These are phyloP conservation scores for Delichon dasypus DNA, from an alignment of 2,797 vertebrate species.

Conservation along the genomic window DNA sequence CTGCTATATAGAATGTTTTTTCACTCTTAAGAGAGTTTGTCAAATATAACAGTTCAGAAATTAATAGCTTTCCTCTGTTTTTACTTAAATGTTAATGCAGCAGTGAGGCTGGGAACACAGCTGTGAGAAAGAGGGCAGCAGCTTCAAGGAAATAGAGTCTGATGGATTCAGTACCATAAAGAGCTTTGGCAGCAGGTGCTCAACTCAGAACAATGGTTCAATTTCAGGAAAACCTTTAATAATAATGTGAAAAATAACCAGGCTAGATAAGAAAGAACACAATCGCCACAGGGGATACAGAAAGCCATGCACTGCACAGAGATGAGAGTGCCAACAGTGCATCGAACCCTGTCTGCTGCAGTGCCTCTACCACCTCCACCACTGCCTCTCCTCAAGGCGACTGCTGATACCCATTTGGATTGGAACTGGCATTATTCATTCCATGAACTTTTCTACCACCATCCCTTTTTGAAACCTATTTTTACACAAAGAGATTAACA, in stretches of 20 bases:
- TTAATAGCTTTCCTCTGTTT: not conserved
- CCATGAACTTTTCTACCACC: not conserved
- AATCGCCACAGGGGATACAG: not conserved
- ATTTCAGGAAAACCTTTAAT: not conserved
- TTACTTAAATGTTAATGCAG: not conserved
- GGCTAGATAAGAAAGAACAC: not conserved
- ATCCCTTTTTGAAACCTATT: not conserved
- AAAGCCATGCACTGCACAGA: not conserved
- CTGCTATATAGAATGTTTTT: not conserved
- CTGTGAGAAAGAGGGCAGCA: constrained; percentile 2
- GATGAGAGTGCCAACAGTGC: not conserved
- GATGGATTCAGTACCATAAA: not conserved
- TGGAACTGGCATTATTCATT: not conserved
- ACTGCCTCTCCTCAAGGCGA: not conserved
- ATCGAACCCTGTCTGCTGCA: not conserved
- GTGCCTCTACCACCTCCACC: not conserved
- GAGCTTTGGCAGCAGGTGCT: not conserved
- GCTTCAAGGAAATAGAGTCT: not conserved
- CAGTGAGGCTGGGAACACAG: not conserved
- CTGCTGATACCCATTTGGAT: not conserved
- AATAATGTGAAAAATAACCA: not conserved
- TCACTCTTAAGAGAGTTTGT: not conserved
- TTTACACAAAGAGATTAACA: not conserved
- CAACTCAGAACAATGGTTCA: not conserved
- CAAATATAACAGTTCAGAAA: not conserved